Percentiles rank a stretch among this genome's conserved stretches.
phyloP scores from a whole-genome alignment of 92 coral and sea anemone genomes.

The Zoanthus sansibaricus region DNA sequence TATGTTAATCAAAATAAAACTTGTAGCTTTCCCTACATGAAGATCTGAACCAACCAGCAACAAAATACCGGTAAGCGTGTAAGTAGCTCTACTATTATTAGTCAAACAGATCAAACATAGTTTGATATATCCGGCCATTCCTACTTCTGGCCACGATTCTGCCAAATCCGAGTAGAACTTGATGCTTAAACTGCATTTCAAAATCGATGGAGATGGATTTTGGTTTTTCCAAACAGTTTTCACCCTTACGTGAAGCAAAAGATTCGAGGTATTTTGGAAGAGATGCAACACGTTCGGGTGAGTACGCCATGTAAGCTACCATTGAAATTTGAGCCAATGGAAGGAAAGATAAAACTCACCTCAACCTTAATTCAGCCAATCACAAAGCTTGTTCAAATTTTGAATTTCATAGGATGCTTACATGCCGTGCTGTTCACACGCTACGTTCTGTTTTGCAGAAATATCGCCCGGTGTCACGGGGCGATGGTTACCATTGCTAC shows the following conservation, averaged over 20 bases:
- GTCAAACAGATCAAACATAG: slow-evolving; percentile 29
- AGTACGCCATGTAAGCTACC: no score
- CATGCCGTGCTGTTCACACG: no score
- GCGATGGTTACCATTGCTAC: no score
- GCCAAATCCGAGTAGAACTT: neutral
- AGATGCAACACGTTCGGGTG: slow-evolving; percentile 12
- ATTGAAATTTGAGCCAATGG: no score
- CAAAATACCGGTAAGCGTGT: slow-evolving; percentile 30
- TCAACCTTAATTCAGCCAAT: no score
- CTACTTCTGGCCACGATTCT: slow-evolving; percentile 32
- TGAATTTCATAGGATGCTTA: no score
- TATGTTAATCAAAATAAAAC: neutral
- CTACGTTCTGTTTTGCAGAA: neutral
- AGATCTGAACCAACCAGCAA: slow-evolving; percentile 47
- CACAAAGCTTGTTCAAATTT: no score
- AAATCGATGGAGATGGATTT: slow-evolving; percentile 26
- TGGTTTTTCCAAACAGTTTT: slow-evolving; percentile 9
- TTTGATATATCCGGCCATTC: slow-evolving; percentile 26
- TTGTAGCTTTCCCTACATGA: slow-evolving; percentile 22
- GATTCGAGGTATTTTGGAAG: neutral
- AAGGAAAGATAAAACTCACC: no score
- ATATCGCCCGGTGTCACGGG: no score
- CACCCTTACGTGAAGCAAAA: neutral
- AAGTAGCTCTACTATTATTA: slow-evolving; percentile 4
- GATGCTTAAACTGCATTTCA: neutral